phyloP scores from a whole-genome alignment of 2,113 vertebrate species.

The Indri indri region DNA sequence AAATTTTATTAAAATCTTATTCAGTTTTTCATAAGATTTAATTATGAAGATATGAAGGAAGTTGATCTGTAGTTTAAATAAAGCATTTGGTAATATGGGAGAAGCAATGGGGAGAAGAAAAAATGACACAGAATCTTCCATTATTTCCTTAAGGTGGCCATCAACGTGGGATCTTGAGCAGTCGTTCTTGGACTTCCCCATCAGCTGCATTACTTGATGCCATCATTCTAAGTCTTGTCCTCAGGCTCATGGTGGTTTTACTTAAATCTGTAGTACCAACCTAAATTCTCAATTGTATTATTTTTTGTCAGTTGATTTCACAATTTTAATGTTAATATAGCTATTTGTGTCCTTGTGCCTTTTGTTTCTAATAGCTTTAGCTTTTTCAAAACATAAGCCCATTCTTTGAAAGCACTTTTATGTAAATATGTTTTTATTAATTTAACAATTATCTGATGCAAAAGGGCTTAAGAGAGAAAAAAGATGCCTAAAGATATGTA shows the following conservation, averaged over 20 bases:
- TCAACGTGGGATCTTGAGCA: not conserved
- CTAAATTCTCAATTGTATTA: not conserved
- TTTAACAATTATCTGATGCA: slow-evolving; percentile 28
- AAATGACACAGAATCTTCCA: not conserved
- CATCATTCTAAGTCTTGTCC: not conserved
- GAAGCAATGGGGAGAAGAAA: not conserved
- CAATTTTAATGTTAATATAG: not conserved
- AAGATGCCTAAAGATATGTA: not conserved
- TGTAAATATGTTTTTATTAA: slow-evolving; percentile 36
- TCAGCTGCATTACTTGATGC: not conserved
- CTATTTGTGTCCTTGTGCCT: not conserved
- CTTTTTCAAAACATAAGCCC: not conserved
- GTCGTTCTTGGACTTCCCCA: not conserved
- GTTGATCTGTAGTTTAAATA: slow-evolving; percentile 9
- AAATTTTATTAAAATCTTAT: not conserved
- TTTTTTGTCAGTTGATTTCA: slow-evolving; percentile 25
- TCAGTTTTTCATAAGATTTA: not conserved
- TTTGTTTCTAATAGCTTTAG: slow-evolving; percentile 13
- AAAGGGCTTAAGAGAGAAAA: slow-evolving; percentile 18
- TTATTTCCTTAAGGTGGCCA: not conserved
- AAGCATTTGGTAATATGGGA: not conserved
- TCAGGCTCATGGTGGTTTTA: not conserved
- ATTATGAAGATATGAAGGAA: not conserved
- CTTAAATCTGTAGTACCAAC: not conserved
- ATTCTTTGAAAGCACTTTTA: not conserved